Base-by-base conservation (phyloP, 2,797 vertebrate genomes). In the Manis crassicaudata region DNA sequence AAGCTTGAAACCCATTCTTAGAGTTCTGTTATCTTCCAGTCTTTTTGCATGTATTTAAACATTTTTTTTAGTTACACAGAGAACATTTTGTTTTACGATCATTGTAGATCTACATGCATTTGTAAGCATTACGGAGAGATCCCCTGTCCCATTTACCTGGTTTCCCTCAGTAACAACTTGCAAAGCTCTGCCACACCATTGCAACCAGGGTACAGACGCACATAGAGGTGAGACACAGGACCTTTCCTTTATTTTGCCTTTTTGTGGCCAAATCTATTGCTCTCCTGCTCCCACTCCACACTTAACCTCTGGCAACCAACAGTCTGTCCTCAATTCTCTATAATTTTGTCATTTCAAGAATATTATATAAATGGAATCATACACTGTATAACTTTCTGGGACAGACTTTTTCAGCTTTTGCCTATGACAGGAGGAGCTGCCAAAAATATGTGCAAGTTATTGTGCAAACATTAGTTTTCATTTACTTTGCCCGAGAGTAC, bases 161-260 rank as follows among this genome's bases (percentile, higher is more conserved):
- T 27, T 40, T 16, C 25, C 32, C 67, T 60, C 18, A 7, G 1
- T n/a, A 17, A 17, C 10, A 14, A 68, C 77, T n/a, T 6, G 25
- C 1, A 29, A 62, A 90, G 27, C n/a, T 21, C 32, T 25, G 25
- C 21, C 63, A 14, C 18, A 8, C 0, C 6, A 12, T 23, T 16
- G 2, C 50, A 52, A 1, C 27, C n/a, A 18, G 52, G 76, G n/a
- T 56, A 7, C 13, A 3, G 17, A n/a, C 63, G 2, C 3, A 18
- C 27, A 21, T 3, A 9, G 1, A 13, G 12, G 14, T 0, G 6
- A 13, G 43, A 46, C 0, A 0, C 18, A 67, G 46, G 16, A 21
- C 52, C 0, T 27, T 25, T 50, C 43, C 20, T 0, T 84, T 10
- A 1, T 5, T 14, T 10, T n/a, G 29, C n/a, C 18, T 29, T 46